Evolutionary conservation across 2,797 vertebrate genomes (phyloP), one percentile per base, ranked within the genome.

Genomic region (Chaenodraco wilsoni): DNA sequence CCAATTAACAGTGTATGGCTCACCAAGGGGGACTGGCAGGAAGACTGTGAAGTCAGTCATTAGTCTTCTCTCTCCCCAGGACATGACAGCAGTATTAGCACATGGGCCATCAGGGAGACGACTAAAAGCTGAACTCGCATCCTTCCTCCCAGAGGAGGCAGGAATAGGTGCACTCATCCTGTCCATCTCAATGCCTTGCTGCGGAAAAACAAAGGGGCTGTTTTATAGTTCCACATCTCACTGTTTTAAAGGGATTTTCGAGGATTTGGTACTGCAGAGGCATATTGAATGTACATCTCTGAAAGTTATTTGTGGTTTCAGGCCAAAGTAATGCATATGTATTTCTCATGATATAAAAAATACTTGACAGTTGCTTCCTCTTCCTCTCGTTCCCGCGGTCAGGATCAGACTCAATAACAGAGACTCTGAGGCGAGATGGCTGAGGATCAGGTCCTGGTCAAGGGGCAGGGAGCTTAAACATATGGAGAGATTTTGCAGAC

Each of bases 41-140:
- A 84, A 90, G 87, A 82, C 69, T 76, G 72, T 74, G 76, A 61
- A 87, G 84, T 82, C 84, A 83, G 89, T 94, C 92, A 94, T 93
- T 93, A 93, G 88, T 81, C 88, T 83, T 83, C 82, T 86, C 82
- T 88, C 88, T 87, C 89, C 88, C 76, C 79, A 81, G 90, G 91
- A 90, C 82, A 75, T 85, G 90, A 88, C 89, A 91, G 90, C 85
- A 85, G 87, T 83, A 88, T 87, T 90, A 92, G 72, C 87, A 85
- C 87, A 85, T 69, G 51, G 46, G 65, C 83, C 73, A 37, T 85
- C 72, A 79, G 72, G 81, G 86, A 91, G 76, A 81, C 11, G 62
- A 76, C 85, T 86, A 82, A 87, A 89, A 85, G 87, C 91, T 78
- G 78, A 84, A 82, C 61, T 75, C 86, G 85, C 84, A 89, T 90